Conservation (phyloP, 1,140 invertebrate species). For the Choristoneura fumiferana region DNA sequence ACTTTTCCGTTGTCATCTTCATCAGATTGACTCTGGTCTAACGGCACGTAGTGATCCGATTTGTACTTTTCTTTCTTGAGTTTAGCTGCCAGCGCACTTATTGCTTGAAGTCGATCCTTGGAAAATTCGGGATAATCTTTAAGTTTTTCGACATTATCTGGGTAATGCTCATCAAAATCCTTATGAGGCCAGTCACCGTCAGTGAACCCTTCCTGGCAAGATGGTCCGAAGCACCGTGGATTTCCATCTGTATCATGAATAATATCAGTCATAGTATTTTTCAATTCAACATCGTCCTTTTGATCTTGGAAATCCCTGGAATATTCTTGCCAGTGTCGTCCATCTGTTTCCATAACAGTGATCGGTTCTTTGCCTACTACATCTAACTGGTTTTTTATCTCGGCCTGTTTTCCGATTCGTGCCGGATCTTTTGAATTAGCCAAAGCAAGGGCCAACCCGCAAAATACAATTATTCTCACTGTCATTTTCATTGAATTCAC, state of each 20-base stretch:
- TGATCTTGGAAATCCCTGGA: constrained; percentile 33
- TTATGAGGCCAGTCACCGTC: constrained; percentile 64
- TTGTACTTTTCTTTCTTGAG: constrained; percentile 57
- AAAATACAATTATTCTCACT: constrained; percentile 56
- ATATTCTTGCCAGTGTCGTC: constrained; percentile 35
- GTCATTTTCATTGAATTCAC: constrained; percentile 68
- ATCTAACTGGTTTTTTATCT: constrained; percentile 69
- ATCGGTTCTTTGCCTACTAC: constrained; percentile 78
- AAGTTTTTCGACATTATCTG: constrained; percentile 80
- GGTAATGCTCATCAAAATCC: constrained; percentile 79
- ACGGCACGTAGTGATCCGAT: constrained; percentile 46
- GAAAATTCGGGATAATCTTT: constrained; percentile 71
- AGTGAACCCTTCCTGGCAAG: constrained; percentile 66
- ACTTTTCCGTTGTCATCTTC: constrained; percentile 61
- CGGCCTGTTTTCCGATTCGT: constrained; percentile 50
- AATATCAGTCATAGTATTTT: constrained; percentile 70
- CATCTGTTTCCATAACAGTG: constrained; percentile 75
- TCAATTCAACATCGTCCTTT: constrained; percentile 62
- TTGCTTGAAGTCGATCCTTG: constrained; percentile 68
- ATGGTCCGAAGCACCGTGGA: constrained; percentile 71
- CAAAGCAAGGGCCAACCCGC: constrained; percentile 38
- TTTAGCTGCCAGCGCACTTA: constrained; percentile 65
- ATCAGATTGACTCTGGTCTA: constrained; percentile 49
- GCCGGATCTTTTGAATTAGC: constrained; percentile 43
- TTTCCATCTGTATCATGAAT: constrained; percentile 52